Evolutionary conservation across 2,888 invertebrate genomes (phyloP).

Genomic region (Phaonia tiefii): DNA sequence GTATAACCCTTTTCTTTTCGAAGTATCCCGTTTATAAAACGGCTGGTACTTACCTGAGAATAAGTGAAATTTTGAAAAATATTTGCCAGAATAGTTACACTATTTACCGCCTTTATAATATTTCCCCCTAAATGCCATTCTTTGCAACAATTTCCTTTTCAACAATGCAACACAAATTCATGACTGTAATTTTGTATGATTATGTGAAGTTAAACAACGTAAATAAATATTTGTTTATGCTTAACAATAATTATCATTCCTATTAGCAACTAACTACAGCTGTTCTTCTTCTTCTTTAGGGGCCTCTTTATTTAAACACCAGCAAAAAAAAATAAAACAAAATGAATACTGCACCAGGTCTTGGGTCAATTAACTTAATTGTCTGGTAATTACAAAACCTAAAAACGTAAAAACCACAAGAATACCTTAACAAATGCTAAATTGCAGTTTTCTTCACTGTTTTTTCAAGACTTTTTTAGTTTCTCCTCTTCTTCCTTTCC

Average conservation of each 20-base stretch:
- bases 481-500: too few relatives aligned
- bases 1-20: too few relatives aligned
- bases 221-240: conserved; percentile 5
- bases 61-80: too few relatives aligned
- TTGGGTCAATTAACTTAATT: conserved; percentile 79
- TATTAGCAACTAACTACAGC: conserved; percentile 43
- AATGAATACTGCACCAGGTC: too few relatives aligned
- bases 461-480: neutral
- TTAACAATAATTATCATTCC: conserved; percentile 24
- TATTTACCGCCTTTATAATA: too few relatives aligned
- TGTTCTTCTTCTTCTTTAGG: conserved; percentile 57
- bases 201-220: neutral
- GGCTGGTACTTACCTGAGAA: too few relatives aligned
- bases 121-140: too few relatives aligned
- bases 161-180: neutral
- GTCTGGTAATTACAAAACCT: conserved; percentile 78
- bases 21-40: too few relatives aligned
- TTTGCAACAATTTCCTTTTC: too few relatives aligned
- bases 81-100: too few relatives aligned
- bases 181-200: neutral
- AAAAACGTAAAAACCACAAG: conserved; percentile 24
- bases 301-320: neutral
- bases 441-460: conserved; percentile 52
- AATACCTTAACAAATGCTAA: conserved; percentile 17
- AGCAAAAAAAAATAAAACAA: conserved; percentile 47